These are phyloP conservation scores for Echinarachnius parma DNA, from an alignment of 53 echinoderm and acorn worm genomes.

Conservation along the genomic window DNA sequence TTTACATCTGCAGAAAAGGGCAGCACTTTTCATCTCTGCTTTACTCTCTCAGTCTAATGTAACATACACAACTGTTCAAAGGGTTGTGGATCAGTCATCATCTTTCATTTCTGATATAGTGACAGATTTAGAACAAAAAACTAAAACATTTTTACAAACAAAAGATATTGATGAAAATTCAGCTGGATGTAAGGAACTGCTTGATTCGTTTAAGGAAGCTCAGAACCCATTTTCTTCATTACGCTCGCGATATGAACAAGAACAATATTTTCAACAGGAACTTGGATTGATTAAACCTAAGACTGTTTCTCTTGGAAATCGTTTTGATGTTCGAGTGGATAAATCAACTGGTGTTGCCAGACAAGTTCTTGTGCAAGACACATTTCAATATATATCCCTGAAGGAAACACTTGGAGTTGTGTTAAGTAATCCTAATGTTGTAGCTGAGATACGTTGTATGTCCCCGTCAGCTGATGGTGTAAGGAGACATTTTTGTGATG, in stretches of 20 bases:
- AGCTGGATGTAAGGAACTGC: conserved; percentile 10
- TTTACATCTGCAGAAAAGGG: no score
- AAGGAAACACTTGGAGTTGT: conserved; percentile 5
- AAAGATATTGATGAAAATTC: background rate
- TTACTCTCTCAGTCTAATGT: no score
- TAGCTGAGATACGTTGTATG: background rate
- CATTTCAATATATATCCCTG: conserved; percentile 11
- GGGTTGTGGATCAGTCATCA: no score
- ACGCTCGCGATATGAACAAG: background rate
- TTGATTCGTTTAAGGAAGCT: conserved; percentile 6
- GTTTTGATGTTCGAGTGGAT: background rate
- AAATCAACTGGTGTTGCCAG: conserved; percentile 15
- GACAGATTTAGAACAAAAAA: no score
- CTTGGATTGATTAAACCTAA: conserved; percentile 1
- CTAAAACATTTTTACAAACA: no score
- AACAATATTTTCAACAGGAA: conserved; percentile 3
- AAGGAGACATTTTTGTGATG: conserved; percentile 10
- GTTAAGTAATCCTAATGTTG: conserved; percentile 6
- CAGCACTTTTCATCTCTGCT: no score
- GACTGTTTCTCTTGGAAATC: conserved; percentile 6
- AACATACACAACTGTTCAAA: no score
- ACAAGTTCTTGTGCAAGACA: conserved; percentile 12
- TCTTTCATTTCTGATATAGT: no score
- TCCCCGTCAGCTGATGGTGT: conserved; percentile 20
- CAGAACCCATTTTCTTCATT: background rate